phyloP scores from a whole-genome alignment of 2,888 invertebrate species.

The Nomada fucata region DNA sequence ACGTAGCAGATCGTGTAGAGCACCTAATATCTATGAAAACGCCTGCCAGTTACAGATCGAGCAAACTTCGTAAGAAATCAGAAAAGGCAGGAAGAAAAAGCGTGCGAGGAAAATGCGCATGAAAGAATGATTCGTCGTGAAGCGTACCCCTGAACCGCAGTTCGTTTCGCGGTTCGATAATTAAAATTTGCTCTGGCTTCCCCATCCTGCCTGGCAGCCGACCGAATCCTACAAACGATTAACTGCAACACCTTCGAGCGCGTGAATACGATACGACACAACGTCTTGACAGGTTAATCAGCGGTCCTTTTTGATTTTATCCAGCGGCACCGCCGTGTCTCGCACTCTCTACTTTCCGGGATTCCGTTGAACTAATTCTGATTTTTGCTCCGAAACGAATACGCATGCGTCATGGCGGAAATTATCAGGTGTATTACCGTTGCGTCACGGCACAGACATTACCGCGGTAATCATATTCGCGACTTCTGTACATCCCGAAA shows the following conservation, averaged over 20 bases:
- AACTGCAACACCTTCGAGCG: conserved; percentile 51
- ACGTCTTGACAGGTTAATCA: conserved; percentile 69
- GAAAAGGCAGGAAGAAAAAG: conserved; percentile 14
- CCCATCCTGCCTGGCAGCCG: conserved; percentile 85
- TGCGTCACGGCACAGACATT: conserved; percentile 57
- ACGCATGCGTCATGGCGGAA: conserved; percentile 81
- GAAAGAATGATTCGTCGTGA: conserved; percentile 53
- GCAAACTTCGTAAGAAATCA: not conserved
- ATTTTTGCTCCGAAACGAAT: conserved; percentile 74
- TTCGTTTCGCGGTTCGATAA: conserved; percentile 95
- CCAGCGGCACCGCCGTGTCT: conserved; percentile 66
- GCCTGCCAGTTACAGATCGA: conserved; percentile 39
- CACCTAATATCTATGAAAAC: conserved; percentile 41
- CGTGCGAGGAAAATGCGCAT: conserved; percentile 22
- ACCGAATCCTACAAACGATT: conserved; percentile 58
- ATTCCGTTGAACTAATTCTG: conserved; percentile 82
- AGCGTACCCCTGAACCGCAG: conserved; percentile 95
- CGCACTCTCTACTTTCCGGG: conserved; percentile 77
- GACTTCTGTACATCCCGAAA: conserved; percentile 59
- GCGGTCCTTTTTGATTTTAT: conserved; percentile 57
- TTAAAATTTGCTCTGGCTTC: conserved; percentile 91
- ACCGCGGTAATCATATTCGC: conserved; percentile 75
- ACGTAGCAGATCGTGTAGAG: conserved; percentile 69
- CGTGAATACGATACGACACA: conserved; percentile 48
- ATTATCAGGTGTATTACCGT: conserved; percentile 68